These are phyloP conservation scores for Fragum whitleyi DNA, from an alignment of 2,888 invertebrate genomes.

Conservation along the genomic window DNA sequence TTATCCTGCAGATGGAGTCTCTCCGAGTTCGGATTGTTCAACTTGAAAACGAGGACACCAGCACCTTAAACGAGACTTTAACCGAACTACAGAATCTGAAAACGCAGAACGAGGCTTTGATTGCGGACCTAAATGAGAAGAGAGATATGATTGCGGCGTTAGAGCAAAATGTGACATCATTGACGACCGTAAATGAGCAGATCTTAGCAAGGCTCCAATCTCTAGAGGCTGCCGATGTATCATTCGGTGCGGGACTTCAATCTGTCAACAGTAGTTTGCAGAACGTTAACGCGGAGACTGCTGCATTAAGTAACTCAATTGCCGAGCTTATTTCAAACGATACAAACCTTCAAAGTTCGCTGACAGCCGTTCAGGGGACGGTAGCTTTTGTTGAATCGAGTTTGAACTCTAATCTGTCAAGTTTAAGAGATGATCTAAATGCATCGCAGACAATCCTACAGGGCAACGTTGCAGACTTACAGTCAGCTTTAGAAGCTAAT, in stretches of 20 bases:
- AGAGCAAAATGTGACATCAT: neutral
- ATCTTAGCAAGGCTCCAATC: neutral
- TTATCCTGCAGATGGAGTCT: neutral
- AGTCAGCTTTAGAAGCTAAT: neutral
- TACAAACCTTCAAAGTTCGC: neutral
- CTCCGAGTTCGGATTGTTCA: neutral
- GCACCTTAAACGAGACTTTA: neutral
- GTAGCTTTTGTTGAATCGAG: neutral
- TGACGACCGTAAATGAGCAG: neutral
- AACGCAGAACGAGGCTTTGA: slow-evolving; percentile 1
- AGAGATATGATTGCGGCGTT: neutral
- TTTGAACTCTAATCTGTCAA: neutral
- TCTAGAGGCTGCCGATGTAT: neutral
- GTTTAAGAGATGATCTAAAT: neutral
- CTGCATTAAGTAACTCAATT: neutral
- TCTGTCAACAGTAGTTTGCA: neutral
- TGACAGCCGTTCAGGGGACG: neutral
- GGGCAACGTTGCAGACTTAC: neutral
- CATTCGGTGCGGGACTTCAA: neutral
- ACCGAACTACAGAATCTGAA: neutral
- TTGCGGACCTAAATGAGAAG: neutral
- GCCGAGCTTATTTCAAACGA: neutral
- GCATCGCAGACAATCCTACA: neutral
- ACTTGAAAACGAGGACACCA: neutral
- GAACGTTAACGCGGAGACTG: neutral